Conservation (phyloP, 2,797 vertebrate species). For the Darevskia nairensis region DNA sequence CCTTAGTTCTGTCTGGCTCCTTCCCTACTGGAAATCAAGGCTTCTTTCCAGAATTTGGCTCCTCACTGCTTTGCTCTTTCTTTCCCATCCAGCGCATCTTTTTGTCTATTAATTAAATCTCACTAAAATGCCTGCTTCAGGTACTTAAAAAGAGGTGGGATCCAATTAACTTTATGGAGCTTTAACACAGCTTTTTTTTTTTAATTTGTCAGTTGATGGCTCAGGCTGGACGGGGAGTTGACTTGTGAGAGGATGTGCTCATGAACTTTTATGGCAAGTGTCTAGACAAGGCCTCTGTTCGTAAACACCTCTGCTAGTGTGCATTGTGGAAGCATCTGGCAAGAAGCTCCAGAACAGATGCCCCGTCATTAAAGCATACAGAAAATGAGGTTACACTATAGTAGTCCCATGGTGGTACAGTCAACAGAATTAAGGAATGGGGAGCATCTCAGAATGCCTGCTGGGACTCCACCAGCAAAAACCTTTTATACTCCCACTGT, state of each 20-base stretch:
- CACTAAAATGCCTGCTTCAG: background rate
- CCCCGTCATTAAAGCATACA: background rate
- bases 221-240: background rate
- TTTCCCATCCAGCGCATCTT: background rate
- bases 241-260: background rate
- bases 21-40: background rate
- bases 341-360: background rate
- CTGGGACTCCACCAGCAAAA: background rate
- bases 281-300: conserved; percentile 14
- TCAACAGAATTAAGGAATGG: background rate
- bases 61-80: background rate
- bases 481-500: too few species aligned
- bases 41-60: background rate
- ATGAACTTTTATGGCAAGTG: background rate
- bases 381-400: background rate
- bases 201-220: background rate
- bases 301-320: background rate
- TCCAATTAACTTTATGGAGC: conserved; percentile 39
- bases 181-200: conserved; percentile 9
- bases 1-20: background rate
- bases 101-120: conserved; percentile 35
- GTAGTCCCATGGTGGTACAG: too few species aligned
- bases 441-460: background rate
- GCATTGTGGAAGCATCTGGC: background rate
- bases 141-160: conserved; percentile 23